Percentiles rank a stretch among this genome's conserved stretches.
Conservation (phyloP, 2,113 vertebrate genomes). For the Varanus komodoensis region DNA sequence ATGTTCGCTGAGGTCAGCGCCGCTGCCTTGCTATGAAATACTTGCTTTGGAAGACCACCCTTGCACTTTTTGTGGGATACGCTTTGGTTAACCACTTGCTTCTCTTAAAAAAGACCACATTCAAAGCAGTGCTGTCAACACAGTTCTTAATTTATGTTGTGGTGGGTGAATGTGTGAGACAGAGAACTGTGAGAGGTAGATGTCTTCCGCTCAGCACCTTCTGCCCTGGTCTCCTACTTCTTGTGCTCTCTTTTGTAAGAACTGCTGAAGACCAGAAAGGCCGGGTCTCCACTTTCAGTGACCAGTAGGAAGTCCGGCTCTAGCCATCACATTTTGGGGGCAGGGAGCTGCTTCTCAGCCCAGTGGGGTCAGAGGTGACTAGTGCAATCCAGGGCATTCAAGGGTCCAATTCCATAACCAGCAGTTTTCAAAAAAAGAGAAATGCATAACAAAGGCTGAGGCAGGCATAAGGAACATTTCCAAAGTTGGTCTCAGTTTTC, state of each 20-base stretch:
- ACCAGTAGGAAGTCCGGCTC: background rate
- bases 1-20: constrained; percentile 70
- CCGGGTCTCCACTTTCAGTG: background rate
- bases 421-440: too few relatives aligned
- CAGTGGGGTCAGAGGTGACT: too few relatives aligned
- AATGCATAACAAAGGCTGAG: too few relatives aligned
- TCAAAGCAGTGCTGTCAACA: constrained; percentile 55
- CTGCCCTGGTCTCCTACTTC: background rate
- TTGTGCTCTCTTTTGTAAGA: too few relatives aligned
- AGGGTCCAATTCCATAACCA: background rate
- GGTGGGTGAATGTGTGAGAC: constrained; percentile 65
- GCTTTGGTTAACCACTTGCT: constrained; percentile 79
- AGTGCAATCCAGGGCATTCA: background rate
- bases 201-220: background rate
- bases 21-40: background rate
- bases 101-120: constrained; percentile 67
- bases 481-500: too few relatives aligned
- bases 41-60: constrained; percentile 74
- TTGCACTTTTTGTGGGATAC: constrained; percentile 75
- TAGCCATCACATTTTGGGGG: background rate
- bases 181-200: background rate
- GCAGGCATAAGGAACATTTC: too few relatives aligned
- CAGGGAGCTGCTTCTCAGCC: too few relatives aligned
- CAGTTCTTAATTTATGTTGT: constrained; percentile 68
- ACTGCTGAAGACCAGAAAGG: background rate